phyloP scores from a whole-genome alignment of 1,140 invertebrate species.

The Dinoponera quadriceps region DNA sequence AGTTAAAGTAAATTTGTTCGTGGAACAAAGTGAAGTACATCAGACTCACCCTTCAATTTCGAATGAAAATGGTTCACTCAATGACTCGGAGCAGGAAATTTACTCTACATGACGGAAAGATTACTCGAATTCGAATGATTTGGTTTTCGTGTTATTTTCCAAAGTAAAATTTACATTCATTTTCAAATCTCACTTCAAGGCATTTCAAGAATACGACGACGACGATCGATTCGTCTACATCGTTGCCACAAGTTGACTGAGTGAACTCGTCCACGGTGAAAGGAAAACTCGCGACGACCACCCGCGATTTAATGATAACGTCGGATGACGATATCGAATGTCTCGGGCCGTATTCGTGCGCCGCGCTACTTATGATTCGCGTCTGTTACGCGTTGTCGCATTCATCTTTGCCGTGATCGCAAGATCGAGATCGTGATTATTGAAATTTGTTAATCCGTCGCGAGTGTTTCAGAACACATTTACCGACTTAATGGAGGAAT shows the following conservation, averaged over 20 bases:
- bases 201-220: too few relatives aligned
- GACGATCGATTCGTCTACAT: neutral
- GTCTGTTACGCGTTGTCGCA: neutral
- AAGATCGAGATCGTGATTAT: neutral
- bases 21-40: too few relatives aligned
- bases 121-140: too few relatives aligned
- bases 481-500: neutral
- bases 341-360: neutral
- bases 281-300: neutral
- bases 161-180: too few relatives aligned
- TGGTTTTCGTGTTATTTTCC: too few relatives aligned
- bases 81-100: neutral
- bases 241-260: neutral
- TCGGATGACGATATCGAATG: neutral
- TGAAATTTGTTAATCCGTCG: constrained; percentile 1
- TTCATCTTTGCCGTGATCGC: too few relatives aligned
- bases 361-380: neutral
- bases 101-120: too few relatives aligned
- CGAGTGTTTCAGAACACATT: neutral
- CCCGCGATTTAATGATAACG: neutral
- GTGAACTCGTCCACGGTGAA: neutral
- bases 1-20: too few relatives aligned
- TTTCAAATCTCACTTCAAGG: too few relatives aligned
- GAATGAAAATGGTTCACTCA: too few relatives aligned
- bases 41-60: too few relatives aligned